Percentiles rank a stretch among this genome's conserved stretches.
These are phyloP conservation scores for Oreotrochilus melanogaster DNA, from an alignment of 2,113 vertebrate species.

Conservation along the genomic window DNA sequence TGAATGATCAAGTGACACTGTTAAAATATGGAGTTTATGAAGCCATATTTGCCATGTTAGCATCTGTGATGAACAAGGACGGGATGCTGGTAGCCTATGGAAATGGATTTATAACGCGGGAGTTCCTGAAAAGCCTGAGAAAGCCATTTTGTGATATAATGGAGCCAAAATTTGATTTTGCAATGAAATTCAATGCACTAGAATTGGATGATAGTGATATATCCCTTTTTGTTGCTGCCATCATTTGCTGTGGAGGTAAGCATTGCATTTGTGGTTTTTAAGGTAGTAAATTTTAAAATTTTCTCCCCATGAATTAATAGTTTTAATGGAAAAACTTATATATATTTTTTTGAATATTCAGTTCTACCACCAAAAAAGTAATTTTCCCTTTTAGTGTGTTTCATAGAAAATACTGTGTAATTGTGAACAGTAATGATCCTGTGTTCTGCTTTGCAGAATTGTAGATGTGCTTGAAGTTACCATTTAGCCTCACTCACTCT, in stretches of 20 bases:
- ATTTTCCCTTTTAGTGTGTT: neutral
- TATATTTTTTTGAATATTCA: neutral
- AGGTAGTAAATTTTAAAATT: neutral
- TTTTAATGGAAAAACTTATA: neutral
- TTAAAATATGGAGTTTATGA: constrained; percentile 96
- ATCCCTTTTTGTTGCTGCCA: constrained; percentile 95
- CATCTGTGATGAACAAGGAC: constrained; percentile 98
- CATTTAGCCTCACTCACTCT: neutral
- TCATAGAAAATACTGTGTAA: neutral
- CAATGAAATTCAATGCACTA: constrained; percentile 95
- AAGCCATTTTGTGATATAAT: constrained; percentile 96
- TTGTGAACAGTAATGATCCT: neutral
- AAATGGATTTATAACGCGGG: constrained; percentile 93
- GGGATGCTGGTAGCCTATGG: constrained; percentile 96
- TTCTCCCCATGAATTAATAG: neutral
- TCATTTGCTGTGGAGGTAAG: constrained; percentile 98
- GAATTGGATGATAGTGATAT: constrained; percentile 96
- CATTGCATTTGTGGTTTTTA: neutral
- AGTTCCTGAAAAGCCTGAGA: constrained; percentile 96
- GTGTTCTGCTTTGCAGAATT: neutral
- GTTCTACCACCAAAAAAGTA: neutral
- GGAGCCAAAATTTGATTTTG: constrained; percentile 98
- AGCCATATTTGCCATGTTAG: constrained; percentile 95
- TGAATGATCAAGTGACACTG: constrained; percentile 96
- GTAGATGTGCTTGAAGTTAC: neutral